Conservation (phyloP, 92 coral and sea anemone species). For the Umimayanthus kanabou region DNA sequence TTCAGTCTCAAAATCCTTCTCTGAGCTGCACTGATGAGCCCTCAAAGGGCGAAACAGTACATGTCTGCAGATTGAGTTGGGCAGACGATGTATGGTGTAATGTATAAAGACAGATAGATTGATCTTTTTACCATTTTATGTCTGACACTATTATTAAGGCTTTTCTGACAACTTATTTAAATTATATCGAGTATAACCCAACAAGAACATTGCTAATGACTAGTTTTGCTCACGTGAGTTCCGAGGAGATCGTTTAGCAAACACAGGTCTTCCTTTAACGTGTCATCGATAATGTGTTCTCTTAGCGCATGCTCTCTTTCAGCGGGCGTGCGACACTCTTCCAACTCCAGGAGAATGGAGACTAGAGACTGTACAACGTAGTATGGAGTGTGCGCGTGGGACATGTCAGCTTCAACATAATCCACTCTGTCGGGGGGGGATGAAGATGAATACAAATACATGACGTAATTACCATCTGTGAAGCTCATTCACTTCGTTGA, state of each 20-base stretch:
- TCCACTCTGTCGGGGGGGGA: conserved; percentile 67
- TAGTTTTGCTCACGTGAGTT: conserved; percentile 78
- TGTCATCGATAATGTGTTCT: conserved; percentile 79
- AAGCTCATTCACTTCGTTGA: no score
- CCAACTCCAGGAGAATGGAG: conserved; percentile 81
- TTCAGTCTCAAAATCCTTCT: no score
- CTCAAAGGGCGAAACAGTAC: no score
- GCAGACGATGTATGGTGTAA: no score
- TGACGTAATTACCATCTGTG: not conserved
- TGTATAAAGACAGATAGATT: no score
- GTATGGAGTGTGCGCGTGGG: conserved; percentile 98
- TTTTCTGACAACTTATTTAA: not conserved
- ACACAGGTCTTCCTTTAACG: conserved; percentile 76
- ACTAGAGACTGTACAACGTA: conserved; percentile 89
- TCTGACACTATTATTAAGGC: not conserved
- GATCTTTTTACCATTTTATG: not conserved
- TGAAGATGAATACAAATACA: not conserved
- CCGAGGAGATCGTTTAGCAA: conserved; percentile 93
- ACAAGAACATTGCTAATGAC: not conserved
- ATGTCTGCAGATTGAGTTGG: no score
- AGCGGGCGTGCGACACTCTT: conserved; percentile 74
- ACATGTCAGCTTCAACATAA: conserved; percentile 98
- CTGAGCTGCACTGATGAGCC: no score
- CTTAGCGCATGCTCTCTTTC: conserved; percentile 85
- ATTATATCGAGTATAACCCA: no score